Conservation (phyloP, 2,888 invertebrate species). For the Luperina nickerlii region DNA sequence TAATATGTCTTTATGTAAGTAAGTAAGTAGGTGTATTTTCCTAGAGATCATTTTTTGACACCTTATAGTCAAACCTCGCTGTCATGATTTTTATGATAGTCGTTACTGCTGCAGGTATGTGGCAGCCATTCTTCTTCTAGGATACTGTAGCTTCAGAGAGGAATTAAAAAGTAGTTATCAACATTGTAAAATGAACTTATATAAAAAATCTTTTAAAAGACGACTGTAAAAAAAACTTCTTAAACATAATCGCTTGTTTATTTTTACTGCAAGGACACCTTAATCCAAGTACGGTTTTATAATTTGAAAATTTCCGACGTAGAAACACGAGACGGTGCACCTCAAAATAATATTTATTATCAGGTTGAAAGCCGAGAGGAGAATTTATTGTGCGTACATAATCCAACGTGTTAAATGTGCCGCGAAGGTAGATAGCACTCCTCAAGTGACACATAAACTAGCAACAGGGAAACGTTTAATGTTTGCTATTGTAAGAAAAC, state of each 20-base stretch:
- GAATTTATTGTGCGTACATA: slow-evolving; percentile 60
- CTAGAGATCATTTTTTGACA: too few species aligned
- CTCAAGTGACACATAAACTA: slow-evolving; percentile 48
- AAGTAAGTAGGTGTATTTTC: too few species aligned
- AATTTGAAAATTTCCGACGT: slow-evolving; percentile 30
- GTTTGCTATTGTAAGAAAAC: slow-evolving; percentile 8
- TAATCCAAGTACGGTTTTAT: slow-evolving; percentile 18
- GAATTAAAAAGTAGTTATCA: too few species aligned
- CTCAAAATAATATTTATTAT: slow-evolving; percentile 60
- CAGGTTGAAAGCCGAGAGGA: slow-evolving; percentile 40
- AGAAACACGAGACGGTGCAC: slow-evolving; percentile 30
- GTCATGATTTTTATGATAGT: too few species aligned
- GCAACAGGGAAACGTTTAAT: slow-evolving; percentile 18
- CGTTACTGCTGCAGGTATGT: too few species aligned
- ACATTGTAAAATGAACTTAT: too few species aligned
- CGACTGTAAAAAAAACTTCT: background rate
- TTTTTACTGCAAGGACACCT: background rate
- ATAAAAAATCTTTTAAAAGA: too few species aligned
- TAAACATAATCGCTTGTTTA: background rate
- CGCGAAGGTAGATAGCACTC: slow-evolving; percentile 51
- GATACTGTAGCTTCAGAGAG: too few species aligned
- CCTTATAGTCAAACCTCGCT: too few species aligned
- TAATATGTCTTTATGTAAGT: too few species aligned
- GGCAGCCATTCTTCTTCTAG: too few species aligned
- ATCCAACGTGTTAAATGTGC: slow-evolving; percentile 56